A percentile compares a stretch with the other conserved stretches of the same genome.
Conservation (phyloP, 1,140 invertebrate genomes). For the Goniozus legneri region DNA sequence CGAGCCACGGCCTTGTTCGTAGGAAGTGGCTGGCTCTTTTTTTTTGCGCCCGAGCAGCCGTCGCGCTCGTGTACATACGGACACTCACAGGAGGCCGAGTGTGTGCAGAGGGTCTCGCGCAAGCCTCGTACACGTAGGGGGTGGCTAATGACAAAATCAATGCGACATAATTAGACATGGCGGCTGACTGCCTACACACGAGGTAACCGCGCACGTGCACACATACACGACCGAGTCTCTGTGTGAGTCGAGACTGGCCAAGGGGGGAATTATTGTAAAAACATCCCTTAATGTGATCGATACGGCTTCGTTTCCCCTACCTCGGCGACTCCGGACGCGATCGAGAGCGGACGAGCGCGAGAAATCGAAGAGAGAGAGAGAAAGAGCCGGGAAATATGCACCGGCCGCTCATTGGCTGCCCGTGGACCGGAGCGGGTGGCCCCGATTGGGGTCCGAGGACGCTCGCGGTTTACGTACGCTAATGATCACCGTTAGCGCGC, state of each 20-base stretch:
- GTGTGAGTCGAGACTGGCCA: slow-evolving; percentile 14
- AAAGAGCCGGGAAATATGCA: too few species aligned
- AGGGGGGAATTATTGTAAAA: slow-evolving; percentile 46
- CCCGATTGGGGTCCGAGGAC: too few species aligned
- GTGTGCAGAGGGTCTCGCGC: not conserved
- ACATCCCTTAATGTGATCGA: slow-evolving; percentile 46
- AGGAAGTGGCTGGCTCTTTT: too few species aligned
- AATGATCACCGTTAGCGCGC: too few species aligned
- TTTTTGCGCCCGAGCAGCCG: not conserved
- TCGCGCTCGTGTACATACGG: not conserved
- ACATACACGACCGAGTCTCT: slow-evolving; percentile 13
- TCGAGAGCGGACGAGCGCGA: too few species aligned
- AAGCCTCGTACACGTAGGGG: slow-evolving; percentile 33
- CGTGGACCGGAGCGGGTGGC: too few species aligned
- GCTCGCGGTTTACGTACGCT: too few species aligned
- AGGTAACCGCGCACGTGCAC: slow-evolving; percentile 14
- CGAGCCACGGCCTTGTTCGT: too few species aligned
- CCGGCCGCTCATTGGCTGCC: too few species aligned
- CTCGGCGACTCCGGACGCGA: too few species aligned
- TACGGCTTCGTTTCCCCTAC: slow-evolving; percentile 33
- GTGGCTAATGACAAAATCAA: slow-evolving; percentile 55
- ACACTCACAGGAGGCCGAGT: not conserved
- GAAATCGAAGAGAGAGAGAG: too few species aligned
- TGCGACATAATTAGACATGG: slow-evolving; percentile 55
- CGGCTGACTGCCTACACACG: slow-evolving; percentile 38